Conservation (phyloP, 2,888 invertebrate species). For the Argyresthia albistria region DNA sequence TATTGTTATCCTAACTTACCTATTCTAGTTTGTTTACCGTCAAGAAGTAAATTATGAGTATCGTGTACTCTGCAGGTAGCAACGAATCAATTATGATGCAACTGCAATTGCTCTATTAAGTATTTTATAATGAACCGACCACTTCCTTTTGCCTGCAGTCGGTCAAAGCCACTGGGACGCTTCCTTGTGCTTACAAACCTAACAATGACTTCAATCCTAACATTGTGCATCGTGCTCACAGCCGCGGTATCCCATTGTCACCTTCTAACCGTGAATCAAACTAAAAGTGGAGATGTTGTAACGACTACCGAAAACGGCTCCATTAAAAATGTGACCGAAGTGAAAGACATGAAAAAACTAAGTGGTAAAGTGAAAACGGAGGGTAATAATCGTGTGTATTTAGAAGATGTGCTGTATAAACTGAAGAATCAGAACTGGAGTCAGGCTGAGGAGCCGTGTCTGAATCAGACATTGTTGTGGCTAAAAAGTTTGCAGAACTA, state of each 20-base stretch:
- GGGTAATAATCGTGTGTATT: slow-evolving; percentile 30
- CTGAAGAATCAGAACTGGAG: slow-evolving; percentile 49
- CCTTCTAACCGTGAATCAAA: neutral
- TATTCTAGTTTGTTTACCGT: too few relatives aligned
- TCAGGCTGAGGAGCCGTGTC: slow-evolving; percentile 37
- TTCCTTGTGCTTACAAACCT: too few relatives aligned
- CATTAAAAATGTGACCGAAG: neutral
- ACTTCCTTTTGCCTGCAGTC: too few relatives aligned
- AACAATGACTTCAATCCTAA: too few relatives aligned
- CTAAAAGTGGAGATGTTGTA: neutral
- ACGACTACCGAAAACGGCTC: slow-evolving; percentile 2
- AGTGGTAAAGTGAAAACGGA: slow-evolving; percentile 14
- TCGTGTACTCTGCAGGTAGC: too few relatives aligned
- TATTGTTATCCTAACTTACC: too few relatives aligned
- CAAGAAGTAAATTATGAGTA: too few relatives aligned
- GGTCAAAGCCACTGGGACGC: too few relatives aligned
- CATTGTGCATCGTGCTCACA: too few relatives aligned
- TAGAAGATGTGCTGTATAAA: slow-evolving; percentile 50
- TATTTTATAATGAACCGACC: too few relatives aligned
- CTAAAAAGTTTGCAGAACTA: slow-evolving; percentile 57
- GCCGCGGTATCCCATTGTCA: neutral
- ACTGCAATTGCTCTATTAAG: too few relatives aligned
- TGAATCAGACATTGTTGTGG: slow-evolving; percentile 40
- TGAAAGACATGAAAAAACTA: slow-evolving; percentile 12
- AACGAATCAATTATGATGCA: too few relatives aligned